phyloP scores from a whole-genome alignment of 2,113 vertebrate genomes.

The Galbula dea region DNA sequence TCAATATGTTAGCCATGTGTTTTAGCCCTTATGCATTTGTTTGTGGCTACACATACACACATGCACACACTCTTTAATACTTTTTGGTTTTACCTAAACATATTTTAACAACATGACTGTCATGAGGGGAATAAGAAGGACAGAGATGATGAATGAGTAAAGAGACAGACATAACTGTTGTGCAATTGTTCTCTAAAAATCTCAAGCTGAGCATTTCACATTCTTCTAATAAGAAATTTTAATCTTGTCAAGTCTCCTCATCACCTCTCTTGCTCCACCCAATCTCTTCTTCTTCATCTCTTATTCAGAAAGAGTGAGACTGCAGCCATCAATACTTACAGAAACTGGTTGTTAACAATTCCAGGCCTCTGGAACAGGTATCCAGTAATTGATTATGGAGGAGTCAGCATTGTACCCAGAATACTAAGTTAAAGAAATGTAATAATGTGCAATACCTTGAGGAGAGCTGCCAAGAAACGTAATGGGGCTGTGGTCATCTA shows the following conservation, averaged over 20 bases:
- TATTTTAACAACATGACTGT: not conserved
- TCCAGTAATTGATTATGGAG: not conserved
- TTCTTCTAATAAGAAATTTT: not conserved
- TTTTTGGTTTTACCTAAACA: not conserved
- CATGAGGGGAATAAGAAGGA: not conserved
- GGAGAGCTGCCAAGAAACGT: not conserved
- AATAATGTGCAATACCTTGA: not conserved
- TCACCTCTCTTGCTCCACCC: not conserved
- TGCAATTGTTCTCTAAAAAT: not conserved
- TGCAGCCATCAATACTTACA: not conserved
- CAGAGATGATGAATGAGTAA: not conserved
- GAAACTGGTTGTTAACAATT: not conserved
- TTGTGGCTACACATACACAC: not conserved
- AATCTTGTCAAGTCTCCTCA: not conserved
- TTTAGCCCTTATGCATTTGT: not conserved
- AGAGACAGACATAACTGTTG: not conserved
- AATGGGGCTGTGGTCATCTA: not conserved
- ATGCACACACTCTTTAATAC: not conserved
- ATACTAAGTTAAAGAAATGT: not conserved
- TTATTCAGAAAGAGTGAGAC: not conserved
- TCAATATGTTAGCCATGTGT: not conserved
- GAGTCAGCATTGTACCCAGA: not conserved
- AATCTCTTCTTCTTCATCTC: not conserved
- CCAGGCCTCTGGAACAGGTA: not conserved
- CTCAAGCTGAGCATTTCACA: not conserved